Evolutionary conservation across 1,140 invertebrate species (phyloP).

Genomic region (Akabosia matsudoensis): DNA sequence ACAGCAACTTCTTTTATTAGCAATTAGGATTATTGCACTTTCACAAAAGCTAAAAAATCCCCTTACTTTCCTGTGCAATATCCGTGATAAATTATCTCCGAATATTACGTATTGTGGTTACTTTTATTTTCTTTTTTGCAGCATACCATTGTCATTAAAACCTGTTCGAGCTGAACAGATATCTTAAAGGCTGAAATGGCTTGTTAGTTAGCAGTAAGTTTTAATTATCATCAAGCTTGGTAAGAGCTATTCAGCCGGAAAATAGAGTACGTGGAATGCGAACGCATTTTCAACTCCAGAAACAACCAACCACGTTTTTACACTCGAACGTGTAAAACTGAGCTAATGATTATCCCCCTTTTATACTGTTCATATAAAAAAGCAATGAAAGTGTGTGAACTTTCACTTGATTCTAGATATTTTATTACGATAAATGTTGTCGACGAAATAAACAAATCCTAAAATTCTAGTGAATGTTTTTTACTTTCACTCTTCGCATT

Average conservation of each 20-base stretch:
- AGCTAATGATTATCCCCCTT: no score
- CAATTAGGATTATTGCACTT: background rate
- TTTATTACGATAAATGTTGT: no score
- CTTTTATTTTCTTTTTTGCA: background rate
- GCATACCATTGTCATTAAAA: background rate
- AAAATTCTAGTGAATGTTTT: no score
- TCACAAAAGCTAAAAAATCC: background rate
- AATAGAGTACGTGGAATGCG: background rate
- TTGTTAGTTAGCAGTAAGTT: background rate
- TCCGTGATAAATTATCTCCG: background rate
- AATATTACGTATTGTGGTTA: background rate
- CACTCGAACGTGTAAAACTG: no score
- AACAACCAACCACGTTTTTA: no score
- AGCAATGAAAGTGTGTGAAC: no score
- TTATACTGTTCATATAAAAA: no score
- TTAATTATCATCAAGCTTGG: background rate
- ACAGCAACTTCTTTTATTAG: no score
- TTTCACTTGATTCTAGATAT: no score
- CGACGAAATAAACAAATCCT: no score
- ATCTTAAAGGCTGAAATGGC: background rate
- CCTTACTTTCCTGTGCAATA: background rate
- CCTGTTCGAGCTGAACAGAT: background rate
- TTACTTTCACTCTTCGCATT: no score
- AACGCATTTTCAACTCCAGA: no score
- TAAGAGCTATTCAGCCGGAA: background rate